Evolutionary conservation across 2,888 invertebrate species (phyloP), one percentile per base, ranked within the genome.

Genomic region (Pristionchus mayeri): DNA sequence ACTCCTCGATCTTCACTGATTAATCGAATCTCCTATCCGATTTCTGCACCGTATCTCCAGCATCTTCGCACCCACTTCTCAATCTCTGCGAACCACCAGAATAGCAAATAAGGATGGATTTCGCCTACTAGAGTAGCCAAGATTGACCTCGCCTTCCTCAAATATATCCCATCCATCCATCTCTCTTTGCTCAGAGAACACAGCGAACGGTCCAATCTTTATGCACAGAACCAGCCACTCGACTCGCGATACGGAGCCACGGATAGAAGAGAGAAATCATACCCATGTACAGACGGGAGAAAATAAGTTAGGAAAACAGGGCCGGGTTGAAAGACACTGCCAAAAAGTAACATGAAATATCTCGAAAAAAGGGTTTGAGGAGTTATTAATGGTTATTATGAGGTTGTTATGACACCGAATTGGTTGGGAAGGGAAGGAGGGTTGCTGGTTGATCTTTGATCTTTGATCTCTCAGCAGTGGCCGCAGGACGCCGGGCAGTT

Each of bases 401-500:
- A 44, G 44, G 80, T 37, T 80, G 54, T 80, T n/a, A 80, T 80
- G 57, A 80, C 57, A 80, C 80, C 52, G 54, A 57, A n/a, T 44
- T n/a, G n/a, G n/a, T n/a, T n/a, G n/a, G n/a, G n/a, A 34, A 80
- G 40, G 75, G 24, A 75, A 27, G 44, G 4, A n/a, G n/a, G n/a
- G n/a, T n/a, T n/a, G n/a, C n/a, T n/a, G n/a, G n/a, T n/a, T n/a
- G n/a, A n/a, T n/a, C n/a, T n/a, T n/a, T n/a, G n/a, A n/a, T n/a
- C n/a, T n/a, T n/a, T n/a, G n/a, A n/a, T n/a, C n/a, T n/a, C 30
- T 85, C 86, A 90, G 87, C 92, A 92, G 52, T 87, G 86, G 2
- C 91, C 90, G 85, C 92, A 92, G 13, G 90, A 86, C 50, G 87
- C 85, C 3, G 90, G 89, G 81, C 92, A 92, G 85, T 91, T 92